Conservation (phyloP, 35 echinoderm and acorn worm species). For the Apostichopus parvimensis region DNA sequence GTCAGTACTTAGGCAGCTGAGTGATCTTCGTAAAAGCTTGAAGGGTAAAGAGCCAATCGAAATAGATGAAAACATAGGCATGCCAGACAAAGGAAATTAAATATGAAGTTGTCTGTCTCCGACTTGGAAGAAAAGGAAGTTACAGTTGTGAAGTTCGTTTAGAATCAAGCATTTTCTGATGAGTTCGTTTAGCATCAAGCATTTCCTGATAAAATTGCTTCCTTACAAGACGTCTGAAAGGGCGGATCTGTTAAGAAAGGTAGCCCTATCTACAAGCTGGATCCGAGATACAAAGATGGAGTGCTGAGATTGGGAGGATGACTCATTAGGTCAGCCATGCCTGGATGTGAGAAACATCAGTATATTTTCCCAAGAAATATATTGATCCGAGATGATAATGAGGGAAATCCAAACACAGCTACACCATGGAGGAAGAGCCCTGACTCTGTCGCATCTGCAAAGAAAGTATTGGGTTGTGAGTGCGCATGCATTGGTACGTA, state of each 20-base stretch:
- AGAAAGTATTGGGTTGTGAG: slow-evolving; percentile 44
- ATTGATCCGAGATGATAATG: neutral
- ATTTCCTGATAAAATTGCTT: slow-evolving; percentile 37
- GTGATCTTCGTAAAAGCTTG: slow-evolving; percentile 22
- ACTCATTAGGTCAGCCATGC: slow-evolving; percentile 54
- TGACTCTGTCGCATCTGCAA: slow-evolving; percentile 36
- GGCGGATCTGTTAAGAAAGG: slow-evolving; percentile 25
- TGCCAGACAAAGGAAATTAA: neutral
- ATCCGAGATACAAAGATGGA: slow-evolving; percentile 44
- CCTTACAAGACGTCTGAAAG: slow-evolving; percentile 6
- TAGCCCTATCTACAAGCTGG: slow-evolving; percentile 66
- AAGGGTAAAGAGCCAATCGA: neutral
- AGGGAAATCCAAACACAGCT: neutral
- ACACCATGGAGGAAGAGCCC: slow-evolving; percentile 35
- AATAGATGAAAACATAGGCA: slow-evolving; percentile 1
- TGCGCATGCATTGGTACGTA: slow-evolving; percentile 37
- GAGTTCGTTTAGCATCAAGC: slow-evolving; percentile 26
- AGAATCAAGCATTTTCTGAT: slow-evolving; percentile 5
- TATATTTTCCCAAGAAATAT: slow-evolving; percentile 56
- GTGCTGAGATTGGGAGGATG: slow-evolving; percentile 61
- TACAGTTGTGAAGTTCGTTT: slow-evolving; percentile 8
- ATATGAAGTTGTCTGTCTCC: slow-evolving; percentile 18
- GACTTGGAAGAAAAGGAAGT: slow-evolving; percentile 31
- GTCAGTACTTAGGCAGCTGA: slow-evolving; percentile 25
- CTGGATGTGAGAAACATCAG: slow-evolving; percentile 63